These are phyloP conservation scores for Agrypnus murinus DNA, from an alignment of 2,888 invertebrate species.

Conservation along the genomic window DNA sequence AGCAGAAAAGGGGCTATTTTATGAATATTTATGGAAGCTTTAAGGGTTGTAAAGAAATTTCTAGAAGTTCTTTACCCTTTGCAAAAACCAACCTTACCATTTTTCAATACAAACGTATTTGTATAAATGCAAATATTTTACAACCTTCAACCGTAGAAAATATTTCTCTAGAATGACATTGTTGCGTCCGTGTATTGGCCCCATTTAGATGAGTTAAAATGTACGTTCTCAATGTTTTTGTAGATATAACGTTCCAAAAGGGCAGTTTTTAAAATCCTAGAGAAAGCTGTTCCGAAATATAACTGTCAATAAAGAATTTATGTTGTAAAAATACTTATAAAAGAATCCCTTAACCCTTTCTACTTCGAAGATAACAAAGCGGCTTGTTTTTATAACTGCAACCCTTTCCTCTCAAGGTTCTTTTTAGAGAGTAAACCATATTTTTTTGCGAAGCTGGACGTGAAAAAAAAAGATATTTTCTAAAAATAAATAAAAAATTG, in stretches of 20 bases:
- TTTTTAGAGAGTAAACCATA: slow-evolving; percentile 30
- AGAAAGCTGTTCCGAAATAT: slow-evolving; percentile 15
- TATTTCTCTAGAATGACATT: too few relatives aligned
- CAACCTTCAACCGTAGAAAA: too few relatives aligned
- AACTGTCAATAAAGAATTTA: slow-evolving; percentile 20
- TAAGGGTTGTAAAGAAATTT: slow-evolving; percentile 39
- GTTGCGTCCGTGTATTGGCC: too few relatives aligned
- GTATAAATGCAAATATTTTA: too few relatives aligned
- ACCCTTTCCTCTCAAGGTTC: slow-evolving; percentile 47
- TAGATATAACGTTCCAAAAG: not conserved
- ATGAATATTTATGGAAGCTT: slow-evolving; percentile 46
- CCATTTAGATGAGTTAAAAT: too few relatives aligned
- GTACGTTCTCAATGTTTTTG: not conserved
- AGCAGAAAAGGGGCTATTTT: slow-evolving; percentile 40
- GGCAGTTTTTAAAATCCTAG: slow-evolving; percentile 8
- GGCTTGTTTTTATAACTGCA: slow-evolving; percentile 46
- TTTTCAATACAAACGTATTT: too few relatives aligned
- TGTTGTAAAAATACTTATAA: slow-evolving; percentile 25
- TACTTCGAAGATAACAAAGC: slow-evolving; percentile 9
- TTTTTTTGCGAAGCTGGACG: slow-evolving; percentile 35
- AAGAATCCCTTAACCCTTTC: slow-evolving; percentile 3
- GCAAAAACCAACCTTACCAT: slow-evolving; percentile 36
- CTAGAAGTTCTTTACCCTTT: slow-evolving; percentile 42
- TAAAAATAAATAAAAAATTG: too few relatives aligned
- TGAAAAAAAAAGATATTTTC: not conserved